Conservation (phyloP, 64 coral and sea anemone species). For the Pocillopora verrucosa region DNA sequence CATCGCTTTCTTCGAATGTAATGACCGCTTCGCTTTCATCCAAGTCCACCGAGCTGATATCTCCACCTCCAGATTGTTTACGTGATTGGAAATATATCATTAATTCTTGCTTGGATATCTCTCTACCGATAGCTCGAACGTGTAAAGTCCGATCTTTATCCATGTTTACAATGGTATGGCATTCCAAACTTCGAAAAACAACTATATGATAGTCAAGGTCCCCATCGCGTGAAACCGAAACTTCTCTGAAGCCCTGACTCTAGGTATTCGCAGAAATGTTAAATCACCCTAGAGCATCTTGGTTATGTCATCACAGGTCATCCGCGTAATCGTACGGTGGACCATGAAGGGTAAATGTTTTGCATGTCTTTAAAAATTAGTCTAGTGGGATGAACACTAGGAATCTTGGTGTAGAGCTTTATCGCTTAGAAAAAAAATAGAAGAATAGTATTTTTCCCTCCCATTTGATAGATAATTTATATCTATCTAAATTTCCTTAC, state of each 20-base stretch:
- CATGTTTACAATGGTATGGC: neutral
- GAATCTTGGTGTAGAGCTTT: too few relatives aligned
- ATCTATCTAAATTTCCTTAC: too few relatives aligned
- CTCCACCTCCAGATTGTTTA: slow-evolving; percentile 17
- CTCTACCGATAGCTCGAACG: slow-evolving; percentile 12
- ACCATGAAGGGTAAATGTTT: too few relatives aligned
- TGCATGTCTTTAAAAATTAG: too few relatives aligned
- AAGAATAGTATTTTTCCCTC: too few relatives aligned
- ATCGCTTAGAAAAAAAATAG: too few relatives aligned
- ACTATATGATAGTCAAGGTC: neutral
- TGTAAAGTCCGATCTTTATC: neutral
- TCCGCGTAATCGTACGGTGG: too few relatives aligned
- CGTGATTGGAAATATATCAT: slow-evolving; percentile 17
- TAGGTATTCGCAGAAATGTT: neutral
- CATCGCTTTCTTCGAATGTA: neutral
- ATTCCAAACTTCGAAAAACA: neutral
- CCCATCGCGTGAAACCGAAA: slow-evolving; percentile 4
- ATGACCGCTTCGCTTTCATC: neutral
- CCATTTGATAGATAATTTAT: too few relatives aligned
- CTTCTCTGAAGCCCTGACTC: neutral
- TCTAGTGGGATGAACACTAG: too few relatives aligned
- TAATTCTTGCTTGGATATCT: slow-evolving; percentile 8
- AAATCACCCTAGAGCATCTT: neutral
- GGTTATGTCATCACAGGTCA: neutral
- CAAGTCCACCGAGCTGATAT: neutral